phyloP scores from a whole-genome alignment of 2,888 invertebrate species.

The Chelonus formosanus region DNA sequence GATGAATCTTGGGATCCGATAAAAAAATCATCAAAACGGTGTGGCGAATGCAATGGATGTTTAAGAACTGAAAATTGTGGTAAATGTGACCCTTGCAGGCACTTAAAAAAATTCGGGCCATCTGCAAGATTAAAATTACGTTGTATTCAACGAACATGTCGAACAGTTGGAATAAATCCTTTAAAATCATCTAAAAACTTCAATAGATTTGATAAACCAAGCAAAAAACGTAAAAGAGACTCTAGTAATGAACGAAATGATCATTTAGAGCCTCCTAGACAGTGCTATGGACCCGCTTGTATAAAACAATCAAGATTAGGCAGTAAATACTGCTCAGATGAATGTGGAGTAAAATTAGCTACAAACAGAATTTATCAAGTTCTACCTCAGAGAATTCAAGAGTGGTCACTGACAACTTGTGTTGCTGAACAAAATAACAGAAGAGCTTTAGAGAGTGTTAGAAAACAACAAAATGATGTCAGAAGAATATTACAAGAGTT shows the following conservation, averaged over 20 bases:
- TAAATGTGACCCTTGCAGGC: constrained; percentile 73
- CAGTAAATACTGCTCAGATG: constrained; percentile 94
- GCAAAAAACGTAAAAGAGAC: constrained; percentile 58
- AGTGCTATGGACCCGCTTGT: constrained; percentile 94
- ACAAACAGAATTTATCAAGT: constrained; percentile 85
- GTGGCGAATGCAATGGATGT: constrained; percentile 82
- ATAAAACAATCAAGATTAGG: constrained; percentile 77
- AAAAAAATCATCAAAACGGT: constrained; percentile 67
- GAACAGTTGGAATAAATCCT: constrained; percentile 56
- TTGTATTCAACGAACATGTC: constrained; percentile 68
- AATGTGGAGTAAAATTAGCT: constrained; percentile 90
- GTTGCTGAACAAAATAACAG: constrained; percentile 85
- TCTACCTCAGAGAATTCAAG: constrained; percentile 89
- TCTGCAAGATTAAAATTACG: constrained; percentile 67
- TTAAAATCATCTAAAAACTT: constrained; percentile 58
- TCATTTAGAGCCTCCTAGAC: constrained; percentile 69
- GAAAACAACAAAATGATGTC: constrained; percentile 82
- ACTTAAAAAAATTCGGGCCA: constrained; percentile 69
- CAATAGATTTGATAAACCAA: constrained; percentile 56
- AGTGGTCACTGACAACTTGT: constrained; percentile 89
- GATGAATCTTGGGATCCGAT: constrained; percentile 57
- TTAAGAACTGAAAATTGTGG: constrained; percentile 76
- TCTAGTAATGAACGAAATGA: constrained; percentile 61
- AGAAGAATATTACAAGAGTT: constrained; percentile 81
- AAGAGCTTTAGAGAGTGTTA: constrained; percentile 75